Evolutionary conservation across 2,797 vertebrate genomes (phyloP).

Genomic region (Gymnoscopelus braueri): DNA sequence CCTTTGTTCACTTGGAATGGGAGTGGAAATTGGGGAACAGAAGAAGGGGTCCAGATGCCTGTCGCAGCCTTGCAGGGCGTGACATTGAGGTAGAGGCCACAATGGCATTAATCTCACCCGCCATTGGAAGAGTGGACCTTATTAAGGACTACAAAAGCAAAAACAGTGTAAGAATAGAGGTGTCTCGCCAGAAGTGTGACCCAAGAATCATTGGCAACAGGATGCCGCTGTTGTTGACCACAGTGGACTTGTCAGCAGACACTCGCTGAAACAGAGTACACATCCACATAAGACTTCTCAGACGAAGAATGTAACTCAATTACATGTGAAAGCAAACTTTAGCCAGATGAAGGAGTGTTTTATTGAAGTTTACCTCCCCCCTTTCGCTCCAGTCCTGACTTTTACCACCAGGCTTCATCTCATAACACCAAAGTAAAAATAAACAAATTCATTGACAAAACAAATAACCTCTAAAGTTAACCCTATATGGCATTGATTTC

Average conservation of each 20-base stretch:
- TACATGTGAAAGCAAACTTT: neutral
- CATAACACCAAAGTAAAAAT: slow-evolving; percentile 47
- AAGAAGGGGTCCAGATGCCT: slow-evolving; percentile 76
- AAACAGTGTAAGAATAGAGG: slow-evolving; percentile 57
- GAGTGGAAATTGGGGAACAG: slow-evolving; percentile 68
- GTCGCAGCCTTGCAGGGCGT: slow-evolving; percentile 20
- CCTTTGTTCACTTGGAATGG: slow-evolving; percentile 73
- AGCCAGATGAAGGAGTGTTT: too few species aligned
- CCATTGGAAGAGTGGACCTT: slow-evolving; percentile 59
- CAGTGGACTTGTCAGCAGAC: slow-evolving; percentile 19
- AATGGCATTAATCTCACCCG: slow-evolving; percentile 52
- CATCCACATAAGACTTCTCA: neutral
- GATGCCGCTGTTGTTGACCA: slow-evolving; percentile 28
- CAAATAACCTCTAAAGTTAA: slow-evolving; percentile 17
- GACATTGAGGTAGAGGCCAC: slow-evolving; percentile 60
- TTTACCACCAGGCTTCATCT: slow-evolving; percentile 66
- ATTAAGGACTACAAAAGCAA: slow-evolving; percentile 65
- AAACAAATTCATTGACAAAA: neutral
- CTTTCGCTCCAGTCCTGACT: slow-evolving; percentile 71
- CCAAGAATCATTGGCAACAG: slow-evolving; percentile 31
- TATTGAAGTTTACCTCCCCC: too few species aligned
- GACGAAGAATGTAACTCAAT: neutral
- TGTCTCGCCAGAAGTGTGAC: slow-evolving; percentile 35
- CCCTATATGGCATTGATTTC: neutral
- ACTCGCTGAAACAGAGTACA: neutral